Base-by-base conservation (phyloP, 1,140 invertebrate species). In the Saccostrea glomerata region DNA sequence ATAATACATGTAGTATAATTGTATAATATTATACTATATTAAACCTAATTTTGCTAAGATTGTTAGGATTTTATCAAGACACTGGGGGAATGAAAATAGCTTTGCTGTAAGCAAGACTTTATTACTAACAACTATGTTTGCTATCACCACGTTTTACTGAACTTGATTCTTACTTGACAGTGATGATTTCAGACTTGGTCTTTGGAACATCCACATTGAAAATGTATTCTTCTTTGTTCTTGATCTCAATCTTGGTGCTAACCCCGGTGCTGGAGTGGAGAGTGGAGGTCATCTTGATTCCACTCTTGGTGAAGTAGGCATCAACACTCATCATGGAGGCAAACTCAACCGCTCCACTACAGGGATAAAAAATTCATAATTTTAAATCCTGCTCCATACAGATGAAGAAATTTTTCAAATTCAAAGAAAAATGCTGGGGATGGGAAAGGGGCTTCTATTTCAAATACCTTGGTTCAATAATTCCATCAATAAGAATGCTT, bases 271-370 rank as follows among this genome's bases (percentile, higher is more conserved):
- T 97, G 0, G 98, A 97, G 93, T 98, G 98, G 47, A 98, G 93
- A 63, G 97, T 97, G 66, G 97, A 96, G 91, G 97, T 97, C 12
- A 99, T 95, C 92, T 98, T 97, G 15, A 98, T 96, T 25, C 97
- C 98, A 5, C 97, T 96, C 66, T 95, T 96, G 11, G 96, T 97
- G 85, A 97, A 97, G 89, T 97, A 96, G 54, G 97, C 96, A 92
- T 98, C 98, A n/a, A 98, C 96, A 40, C 96, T 96, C 97, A 99
- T 98, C 12, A 96, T 96, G 9, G 97, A 97, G 17, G 97, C 96
- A 66, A 98, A 95, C 93, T 98, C 97, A 7, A 98, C 94, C 23
- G 97, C 97, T 40, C 98, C 96, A 93, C 97, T 98, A 94, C 56
- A 84, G 40, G 55, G 20, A 23, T 25, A 36, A 25, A 77, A 60